Conservation (phyloP, 2,888 invertebrate genomes). For the Anoncus sp. region DNA sequence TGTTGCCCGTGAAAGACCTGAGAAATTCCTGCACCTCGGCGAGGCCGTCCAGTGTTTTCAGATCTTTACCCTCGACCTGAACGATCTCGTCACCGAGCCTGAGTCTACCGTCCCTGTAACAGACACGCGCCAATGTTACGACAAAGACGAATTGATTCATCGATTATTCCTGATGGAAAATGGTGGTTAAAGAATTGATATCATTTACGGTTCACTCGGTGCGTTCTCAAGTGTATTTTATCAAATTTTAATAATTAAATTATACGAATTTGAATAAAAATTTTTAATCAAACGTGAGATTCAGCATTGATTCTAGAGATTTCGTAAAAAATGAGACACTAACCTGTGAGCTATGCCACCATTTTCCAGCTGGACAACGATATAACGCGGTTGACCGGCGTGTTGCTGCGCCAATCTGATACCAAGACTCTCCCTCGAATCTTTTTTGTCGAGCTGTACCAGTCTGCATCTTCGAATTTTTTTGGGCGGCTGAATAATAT, state of each 20-base stretch:
- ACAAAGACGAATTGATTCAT: background rate
- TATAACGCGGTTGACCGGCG: conserved; percentile 76
- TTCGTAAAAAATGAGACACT: conserved; percentile 48
- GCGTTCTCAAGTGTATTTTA: no score
- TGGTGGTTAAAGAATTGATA: background rate
- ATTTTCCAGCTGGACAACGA: conserved; percentile 83
- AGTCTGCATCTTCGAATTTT: conserved; percentile 86
- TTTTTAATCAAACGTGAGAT: no score
- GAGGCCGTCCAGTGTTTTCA: conserved; percentile 87
- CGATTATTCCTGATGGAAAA: background rate
- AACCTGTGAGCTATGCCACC: conserved; percentile 85
- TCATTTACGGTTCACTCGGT: background rate
- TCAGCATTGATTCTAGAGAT: conserved; percentile 23
- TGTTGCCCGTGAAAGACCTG: conserved; percentile 78
- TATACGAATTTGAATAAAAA: no score
- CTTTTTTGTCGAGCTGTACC: conserved; percentile 88
- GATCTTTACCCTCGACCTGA: conserved; percentile 92
- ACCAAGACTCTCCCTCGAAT: conserved; percentile 88
- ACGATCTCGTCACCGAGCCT: conserved; percentile 95
- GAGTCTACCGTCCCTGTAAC: conserved; percentile 90
- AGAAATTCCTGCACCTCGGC: conserved; percentile 81
- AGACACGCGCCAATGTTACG: background rate
- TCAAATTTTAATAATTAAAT: no score
- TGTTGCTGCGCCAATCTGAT: conserved; percentile 89
- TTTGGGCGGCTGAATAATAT: conserved; percentile 78